Evolutionary conservation across 2,888 invertebrate genomes (phyloP), one percentile per base, ranked within the genome.

Genomic region (Agriopis leucophaearia): DNA sequence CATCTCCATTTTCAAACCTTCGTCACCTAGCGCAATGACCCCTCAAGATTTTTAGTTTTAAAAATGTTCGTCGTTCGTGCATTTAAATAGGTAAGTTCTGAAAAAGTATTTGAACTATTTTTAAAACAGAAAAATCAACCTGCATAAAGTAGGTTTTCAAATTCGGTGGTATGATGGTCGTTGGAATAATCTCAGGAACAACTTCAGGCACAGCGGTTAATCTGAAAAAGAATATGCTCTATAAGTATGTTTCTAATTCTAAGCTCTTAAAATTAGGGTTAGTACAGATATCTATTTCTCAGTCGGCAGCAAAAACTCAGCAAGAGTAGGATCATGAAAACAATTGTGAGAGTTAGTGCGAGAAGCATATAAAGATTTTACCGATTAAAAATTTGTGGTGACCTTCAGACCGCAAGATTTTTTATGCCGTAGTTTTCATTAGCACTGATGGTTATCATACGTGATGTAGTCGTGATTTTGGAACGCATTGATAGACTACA

Each of bases 121-220:
- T 36, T 16, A 50, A 12, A 16, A 55, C 16, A 9, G 6, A 36
- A 52, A n/a, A 45, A 38, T 15, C 15, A 27, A 83, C 92, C 92
- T 92, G 92, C 91, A 93, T 93, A 67, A 90, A 93, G 71, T 87
- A 91, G 4, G 91, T 92, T 48, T 75, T 81, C 57, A 87, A 50
- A 70, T 87, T 87, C 45, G 75, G 68, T n/a, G 78, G 78, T 8
- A 5, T 12, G 8, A 40, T 27, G 27, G 5, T 27, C 27, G 1
- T 27, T 27, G 27, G 27, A 27, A 27, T 0, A 9, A 60, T 48
- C n/a, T 66, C 16, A 18, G 27, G 64, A 15, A 52, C 40, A 36
- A 59, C 42, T 58, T 74, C 75, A 1, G 83, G 79, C 47, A 81
- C 66, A 3, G 85, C 64, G 63, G 88, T 89, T 13, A 89, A 74